These are phyloP conservation scores for Luehdorfia chinensis DNA, from an alignment of 1,140 invertebrate genomes.

Conservation along the genomic window DNA sequence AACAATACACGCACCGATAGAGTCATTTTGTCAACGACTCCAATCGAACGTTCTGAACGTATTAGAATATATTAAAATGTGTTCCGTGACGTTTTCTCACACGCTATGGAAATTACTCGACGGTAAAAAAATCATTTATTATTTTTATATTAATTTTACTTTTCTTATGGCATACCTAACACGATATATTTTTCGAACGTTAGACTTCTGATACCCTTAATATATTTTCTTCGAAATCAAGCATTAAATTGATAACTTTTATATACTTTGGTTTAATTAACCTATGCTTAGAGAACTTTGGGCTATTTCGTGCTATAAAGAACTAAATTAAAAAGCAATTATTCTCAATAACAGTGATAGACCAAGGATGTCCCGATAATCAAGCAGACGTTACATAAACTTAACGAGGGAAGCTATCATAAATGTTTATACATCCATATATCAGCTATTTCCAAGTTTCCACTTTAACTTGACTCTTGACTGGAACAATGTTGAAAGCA, in stretches of 20 bases:
- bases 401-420: conserved; percentile 39
- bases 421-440: conserved; percentile 36
- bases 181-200: not conserved
- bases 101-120: not conserved
- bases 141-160: conserved; percentile 1
- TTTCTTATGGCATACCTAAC: not conserved
- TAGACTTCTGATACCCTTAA: conserved; percentile 6
- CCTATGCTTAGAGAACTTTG: too few species aligned
- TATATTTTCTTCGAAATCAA: not conserved
- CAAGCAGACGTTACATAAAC: conserved; percentile 39
- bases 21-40: conserved; percentile 1
- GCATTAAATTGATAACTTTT: not conserved
- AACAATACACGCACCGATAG: conserved; percentile 8
- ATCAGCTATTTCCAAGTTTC: conserved; percentile 26
- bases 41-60: not conserved
- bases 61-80: not conserved
- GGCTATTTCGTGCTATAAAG: too few species aligned
- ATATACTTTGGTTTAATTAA: too few species aligned
- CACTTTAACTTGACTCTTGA: conserved; percentile 23
- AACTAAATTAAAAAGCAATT: too few species aligned
- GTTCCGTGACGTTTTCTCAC: conserved; percentile 1
- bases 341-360: not conserved
- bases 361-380: conserved; percentile 1
- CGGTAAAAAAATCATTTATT: not conserved
- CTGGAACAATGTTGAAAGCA: conserved; percentile 19